These are phyloP conservation scores for Heteropelma amictum DNA, from an alignment of 2,888 invertebrate genomes.

Conservation along the genomic window DNA sequence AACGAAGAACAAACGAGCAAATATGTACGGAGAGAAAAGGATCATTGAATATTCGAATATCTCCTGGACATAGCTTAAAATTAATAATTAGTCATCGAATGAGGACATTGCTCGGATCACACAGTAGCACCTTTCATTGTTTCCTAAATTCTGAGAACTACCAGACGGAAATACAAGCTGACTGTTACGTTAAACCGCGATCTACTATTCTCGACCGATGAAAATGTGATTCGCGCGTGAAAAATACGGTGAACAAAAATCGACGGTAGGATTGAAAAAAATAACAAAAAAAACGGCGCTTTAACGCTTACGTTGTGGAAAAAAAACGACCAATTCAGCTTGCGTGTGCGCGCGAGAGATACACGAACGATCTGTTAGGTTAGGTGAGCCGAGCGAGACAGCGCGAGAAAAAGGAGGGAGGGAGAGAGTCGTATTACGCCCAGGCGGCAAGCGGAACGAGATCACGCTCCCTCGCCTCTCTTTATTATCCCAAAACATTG, in stretches of 20 bases:
- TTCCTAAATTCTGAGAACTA: conserved; percentile 9
- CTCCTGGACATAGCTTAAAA: neutral
- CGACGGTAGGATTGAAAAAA: neutral
- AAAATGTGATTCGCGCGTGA: neutral
- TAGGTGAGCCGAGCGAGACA: conserved; percentile 38
- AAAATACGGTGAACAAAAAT: conserved; percentile 2
- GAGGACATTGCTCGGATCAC: conserved; percentile 22
- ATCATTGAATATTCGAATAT: neutral
- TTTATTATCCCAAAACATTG: conserved; percentile 56
- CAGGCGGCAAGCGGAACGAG: conserved; percentile 54
- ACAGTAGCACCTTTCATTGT: conserved; percentile 12
- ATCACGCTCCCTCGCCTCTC: conserved; percentile 43
- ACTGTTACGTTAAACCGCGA: neutral
- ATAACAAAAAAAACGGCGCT: conserved; percentile 19
- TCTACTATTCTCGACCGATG: neutral
- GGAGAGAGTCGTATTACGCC: conserved; percentile 52
- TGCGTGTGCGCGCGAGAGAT: conserved; percentile 48
- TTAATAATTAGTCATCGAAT: neutral
- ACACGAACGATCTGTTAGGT: conserved; percentile 52
- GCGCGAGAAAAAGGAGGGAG: conserved; percentile 2
- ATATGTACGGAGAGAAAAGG: neutral
- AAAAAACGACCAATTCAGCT: conserved; percentile 32
- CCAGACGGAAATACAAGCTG: neutral
- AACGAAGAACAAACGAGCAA: no score
- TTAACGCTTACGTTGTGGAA: conserved; percentile 48